These are phyloP conservation scores for Scaeva pyrastri DNA, from an alignment of 2,888 invertebrate species.

Conservation along the genomic window DNA sequence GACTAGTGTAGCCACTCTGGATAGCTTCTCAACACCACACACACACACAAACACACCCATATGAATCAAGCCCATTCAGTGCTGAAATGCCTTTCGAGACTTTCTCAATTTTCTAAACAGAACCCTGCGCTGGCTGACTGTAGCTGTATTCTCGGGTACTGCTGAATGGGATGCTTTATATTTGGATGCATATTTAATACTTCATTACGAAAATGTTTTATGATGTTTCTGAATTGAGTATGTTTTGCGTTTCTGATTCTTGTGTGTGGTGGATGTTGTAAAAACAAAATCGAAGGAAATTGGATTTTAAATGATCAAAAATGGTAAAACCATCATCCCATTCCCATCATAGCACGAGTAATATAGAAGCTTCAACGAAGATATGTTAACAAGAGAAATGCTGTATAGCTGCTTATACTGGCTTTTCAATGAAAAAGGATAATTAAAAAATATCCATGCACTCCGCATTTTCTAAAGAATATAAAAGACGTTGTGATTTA, in stretches of 20 bases:
- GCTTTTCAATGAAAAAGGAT: constrained; percentile 62
- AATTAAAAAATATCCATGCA: constrained; percentile 57
- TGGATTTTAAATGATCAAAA: constrained; percentile 72
- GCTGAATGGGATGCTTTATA: constrained; percentile 70
- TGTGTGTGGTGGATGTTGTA: constrained; percentile 4
- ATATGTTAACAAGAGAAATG: not conserved
- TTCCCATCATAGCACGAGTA: constrained; percentile 25
- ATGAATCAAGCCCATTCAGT: constrained; percentile 50
- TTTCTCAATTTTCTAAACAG: constrained; percentile 59
- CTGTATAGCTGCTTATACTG: too few relatives aligned
- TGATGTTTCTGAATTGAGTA: constrained; percentile 60
- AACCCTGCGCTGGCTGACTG: too few relatives aligned
- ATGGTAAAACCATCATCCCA: constrained; percentile 44
- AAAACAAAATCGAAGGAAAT: constrained; percentile 69
- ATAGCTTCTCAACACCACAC: constrained; percentile 33
- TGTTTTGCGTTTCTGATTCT: constrained; percentile 6
- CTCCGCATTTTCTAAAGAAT: constrained; percentile 59
- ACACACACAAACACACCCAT: too few relatives aligned
- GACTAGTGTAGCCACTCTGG: constrained; percentile 19
- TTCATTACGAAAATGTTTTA: constrained; percentile 77
- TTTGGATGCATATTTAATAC: constrained; percentile 77
- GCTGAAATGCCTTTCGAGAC: constrained; percentile 72
- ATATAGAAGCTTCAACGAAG: too few relatives aligned
- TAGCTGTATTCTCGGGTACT: not conserved
- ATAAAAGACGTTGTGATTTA: constrained; percentile 74